phyloP scores from a whole-genome alignment of 2,113 vertebrate genomes.

The Phalacrocorax carbo region DNA sequence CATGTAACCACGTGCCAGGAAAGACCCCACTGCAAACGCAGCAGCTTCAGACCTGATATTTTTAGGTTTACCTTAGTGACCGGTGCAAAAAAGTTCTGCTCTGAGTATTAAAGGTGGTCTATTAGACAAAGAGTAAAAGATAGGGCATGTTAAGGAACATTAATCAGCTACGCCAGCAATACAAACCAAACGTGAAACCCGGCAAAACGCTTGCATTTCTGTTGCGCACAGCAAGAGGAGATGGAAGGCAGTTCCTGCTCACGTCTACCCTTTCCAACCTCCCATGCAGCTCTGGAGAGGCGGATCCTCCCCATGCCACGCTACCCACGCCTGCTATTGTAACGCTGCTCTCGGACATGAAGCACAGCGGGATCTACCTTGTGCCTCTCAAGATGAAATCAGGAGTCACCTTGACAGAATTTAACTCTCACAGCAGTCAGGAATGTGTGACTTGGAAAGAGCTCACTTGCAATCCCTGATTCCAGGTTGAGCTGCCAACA shows the following conservation, averaged over 20 bases:
- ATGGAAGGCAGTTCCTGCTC: background rate
- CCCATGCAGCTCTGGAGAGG: fast-evolving
- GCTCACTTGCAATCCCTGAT: fast-evolving
- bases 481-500: background rate
- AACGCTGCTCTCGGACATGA: background rate
- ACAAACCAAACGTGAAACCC: background rate
- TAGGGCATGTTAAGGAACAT: background rate
- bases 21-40: background rate
- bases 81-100: background rate
- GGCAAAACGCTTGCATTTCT: background rate
- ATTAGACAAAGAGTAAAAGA: background rate
- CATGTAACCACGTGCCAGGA: background rate
- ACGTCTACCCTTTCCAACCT: background rate
- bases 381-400: background rate
- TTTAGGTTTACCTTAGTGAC: background rate
- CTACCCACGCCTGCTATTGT: background rate
- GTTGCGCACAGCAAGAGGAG: background rate
- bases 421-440: background rate
- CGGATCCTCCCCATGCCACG: no score
- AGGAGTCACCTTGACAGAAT: background rate
- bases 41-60: background rate
- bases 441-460: background rate
- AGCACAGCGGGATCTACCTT: background rate
- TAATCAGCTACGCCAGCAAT: background rate
- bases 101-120: background rate